These are phyloP conservation scores for Calosoma granatense DNA, from an alignment of 1,140 invertebrate genomes.

Conservation along the genomic window DNA sequence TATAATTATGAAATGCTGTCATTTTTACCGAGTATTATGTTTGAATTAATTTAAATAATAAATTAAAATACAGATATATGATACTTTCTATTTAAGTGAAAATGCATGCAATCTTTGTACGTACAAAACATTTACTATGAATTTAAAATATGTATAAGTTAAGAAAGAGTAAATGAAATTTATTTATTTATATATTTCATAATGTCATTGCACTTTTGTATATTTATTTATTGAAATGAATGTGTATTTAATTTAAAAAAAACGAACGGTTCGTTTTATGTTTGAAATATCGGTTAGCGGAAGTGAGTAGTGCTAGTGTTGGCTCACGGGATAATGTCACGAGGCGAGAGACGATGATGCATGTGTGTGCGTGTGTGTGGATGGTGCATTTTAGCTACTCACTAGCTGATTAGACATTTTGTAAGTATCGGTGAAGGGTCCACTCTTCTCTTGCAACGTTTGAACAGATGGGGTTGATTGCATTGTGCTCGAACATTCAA, in stretches of 20 bases:
- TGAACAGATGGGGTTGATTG: background rate
- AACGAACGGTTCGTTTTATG: background rate
- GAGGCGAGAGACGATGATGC: background rate
- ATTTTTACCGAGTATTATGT: background rate
- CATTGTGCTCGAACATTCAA: background rate
- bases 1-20: background rate
- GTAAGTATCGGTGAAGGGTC: background rate
- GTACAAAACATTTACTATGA: background rate
- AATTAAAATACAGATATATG: background rate
- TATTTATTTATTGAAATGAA: background rate
- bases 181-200: background rate
- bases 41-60: background rate
- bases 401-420: background rate
- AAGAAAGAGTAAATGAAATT: background rate
- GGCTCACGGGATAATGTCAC: background rate
- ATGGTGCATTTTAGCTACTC: background rate
- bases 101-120: background rate
- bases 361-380: background rate
- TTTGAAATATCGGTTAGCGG: background rate
- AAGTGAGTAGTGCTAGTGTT: background rate
- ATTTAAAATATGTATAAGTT: background rate
- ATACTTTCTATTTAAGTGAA: background rate
- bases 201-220: background rate
- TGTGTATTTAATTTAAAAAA: background rate
- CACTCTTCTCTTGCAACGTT: background rate